Base-by-base conservation (phyloP, 2,113 vertebrate species). In the Xenopus laevis region DNA sequence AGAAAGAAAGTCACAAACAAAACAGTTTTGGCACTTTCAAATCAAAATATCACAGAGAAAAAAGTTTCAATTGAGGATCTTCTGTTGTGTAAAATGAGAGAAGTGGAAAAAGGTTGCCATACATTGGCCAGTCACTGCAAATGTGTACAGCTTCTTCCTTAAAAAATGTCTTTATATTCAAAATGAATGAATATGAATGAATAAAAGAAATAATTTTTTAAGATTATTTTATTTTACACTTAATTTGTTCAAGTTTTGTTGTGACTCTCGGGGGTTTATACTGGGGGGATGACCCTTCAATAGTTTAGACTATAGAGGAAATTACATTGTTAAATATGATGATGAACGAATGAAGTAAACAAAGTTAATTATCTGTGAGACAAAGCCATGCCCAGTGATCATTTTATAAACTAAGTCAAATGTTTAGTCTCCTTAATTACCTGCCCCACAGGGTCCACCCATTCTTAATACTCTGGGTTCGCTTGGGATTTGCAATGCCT, bases 281-380 rank as follows among this genome's bases (percentile, higher is more conserved):
- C 6, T 27, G 10, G 16, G 17, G 18, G 16, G 53, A n/a, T 55
- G 53, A 55, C 53, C 58, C 58, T 60, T 60, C 27, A 12, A 23
- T 60, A 60, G 9, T 60, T 60, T 27, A 60, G 11, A 58, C 9
- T 60, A 11, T 27, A 60, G 21, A 23, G 20, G 12, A 67, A 23
- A 52, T 63, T 57, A 46, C 20, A 27, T 59, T 66, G 53, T 47
- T 74, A 74, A 58, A 59, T 59, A 74, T 66, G 40, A 72, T 57
- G 18, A 30, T 70, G 68, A 23, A 73, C 52, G 40, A 27, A 23
- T 60, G 45, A 67, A 66, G 20, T 74, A 59, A 66, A 67, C 55
- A 74, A 74, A 60, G 55, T 60, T 74, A 74, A 74, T 74, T 67
- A 74, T 73, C 71, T 73, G 71, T 66, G 71, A 46, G 71, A 66